These are phyloP conservation scores for Urocyon cinereoargenteus DNA, from an alignment of 2,797 vertebrate species.

Conservation along the genomic window DNA sequence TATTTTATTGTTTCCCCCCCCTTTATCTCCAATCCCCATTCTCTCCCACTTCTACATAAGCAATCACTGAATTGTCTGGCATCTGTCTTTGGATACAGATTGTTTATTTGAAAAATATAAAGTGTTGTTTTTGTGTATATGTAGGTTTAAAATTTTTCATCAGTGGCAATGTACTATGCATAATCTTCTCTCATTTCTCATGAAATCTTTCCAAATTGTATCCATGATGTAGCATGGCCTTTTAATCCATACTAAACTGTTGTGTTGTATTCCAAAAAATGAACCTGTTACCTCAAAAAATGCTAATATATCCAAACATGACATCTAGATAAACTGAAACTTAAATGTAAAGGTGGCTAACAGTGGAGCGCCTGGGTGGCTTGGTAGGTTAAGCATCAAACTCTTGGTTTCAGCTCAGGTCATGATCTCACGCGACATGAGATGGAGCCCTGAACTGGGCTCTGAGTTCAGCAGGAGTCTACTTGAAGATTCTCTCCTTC, in stretches of 20 bases:
- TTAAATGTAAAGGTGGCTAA: conserved; percentile 18
- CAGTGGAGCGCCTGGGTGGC: neutral
- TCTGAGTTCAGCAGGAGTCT: neutral
- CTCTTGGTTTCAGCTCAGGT: neutral
- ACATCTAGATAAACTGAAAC: neutral
- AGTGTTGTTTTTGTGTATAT: neutral
- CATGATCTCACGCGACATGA: neutral
- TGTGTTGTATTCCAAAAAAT: neutral
- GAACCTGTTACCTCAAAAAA: conserved; percentile 3
- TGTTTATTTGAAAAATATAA: conserved; percentile 59
- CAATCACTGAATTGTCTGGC: conserved; percentile 35
- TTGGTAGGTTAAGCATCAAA: neutral
- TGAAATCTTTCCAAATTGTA: conserved; percentile 37
- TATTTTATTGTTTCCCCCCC: neutral
- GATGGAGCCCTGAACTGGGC: neutral
- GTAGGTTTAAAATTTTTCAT: neutral
- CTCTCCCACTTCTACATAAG: neutral
- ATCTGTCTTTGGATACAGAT: conserved; percentile 17
- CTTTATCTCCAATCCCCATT: neutral
- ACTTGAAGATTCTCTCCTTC: neutral
- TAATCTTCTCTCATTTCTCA: conserved; percentile 8
- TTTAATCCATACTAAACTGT: neutral
- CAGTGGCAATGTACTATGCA: neutral
- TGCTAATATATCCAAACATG: neutral
- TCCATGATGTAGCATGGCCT: neutral